Conservation (phyloP, 2,797 vertebrate species). For the Muscicapa comitata region DNA sequence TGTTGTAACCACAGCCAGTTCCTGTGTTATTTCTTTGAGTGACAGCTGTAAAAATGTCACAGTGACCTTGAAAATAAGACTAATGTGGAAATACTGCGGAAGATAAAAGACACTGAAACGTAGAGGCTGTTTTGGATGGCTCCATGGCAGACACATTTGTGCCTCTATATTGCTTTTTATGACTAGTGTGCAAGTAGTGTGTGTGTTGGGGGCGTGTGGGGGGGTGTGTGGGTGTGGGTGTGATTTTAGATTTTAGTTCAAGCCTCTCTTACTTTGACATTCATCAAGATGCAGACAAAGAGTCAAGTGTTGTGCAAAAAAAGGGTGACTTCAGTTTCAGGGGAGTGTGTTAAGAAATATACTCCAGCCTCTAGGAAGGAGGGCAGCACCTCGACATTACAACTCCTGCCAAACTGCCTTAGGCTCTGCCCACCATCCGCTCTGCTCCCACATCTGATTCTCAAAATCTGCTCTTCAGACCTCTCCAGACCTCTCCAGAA, state of each 20-base stretch:
- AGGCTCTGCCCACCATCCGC: fast-evolving
- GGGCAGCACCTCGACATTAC: fast-evolving
- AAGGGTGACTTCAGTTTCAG: neutral
- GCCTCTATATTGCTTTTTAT: neutral
- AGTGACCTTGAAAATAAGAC: conserved; percentile 16
- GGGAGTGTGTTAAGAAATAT: neutral
- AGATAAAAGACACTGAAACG: neutral
- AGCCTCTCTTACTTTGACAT: neutral
- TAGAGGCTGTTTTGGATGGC: neutral
- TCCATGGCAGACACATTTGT: neutral
- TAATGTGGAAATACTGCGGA: neutral
- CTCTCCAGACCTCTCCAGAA: neutral
- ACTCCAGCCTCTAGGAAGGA: neutral
- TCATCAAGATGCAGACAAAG: neutral
- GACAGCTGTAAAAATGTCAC: conserved; percentile 4
- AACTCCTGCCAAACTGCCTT: neutral
- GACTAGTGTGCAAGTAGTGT: too few relatives aligned
- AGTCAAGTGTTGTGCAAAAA: neutral
- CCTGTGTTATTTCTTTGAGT: neutral
- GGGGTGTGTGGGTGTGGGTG: too few relatives aligned
- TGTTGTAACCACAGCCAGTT: neutral
- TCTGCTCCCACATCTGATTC: neutral
- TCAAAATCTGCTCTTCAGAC: neutral
- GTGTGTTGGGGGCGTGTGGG: too few relatives aligned
- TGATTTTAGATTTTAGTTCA: neutral